A percentile compares a stretch with the other conserved stretches of the same genome.
phyloP scores from a whole-genome alignment of 2,888 invertebrate genomes.

The Carterocephalus palaemon region DNA sequence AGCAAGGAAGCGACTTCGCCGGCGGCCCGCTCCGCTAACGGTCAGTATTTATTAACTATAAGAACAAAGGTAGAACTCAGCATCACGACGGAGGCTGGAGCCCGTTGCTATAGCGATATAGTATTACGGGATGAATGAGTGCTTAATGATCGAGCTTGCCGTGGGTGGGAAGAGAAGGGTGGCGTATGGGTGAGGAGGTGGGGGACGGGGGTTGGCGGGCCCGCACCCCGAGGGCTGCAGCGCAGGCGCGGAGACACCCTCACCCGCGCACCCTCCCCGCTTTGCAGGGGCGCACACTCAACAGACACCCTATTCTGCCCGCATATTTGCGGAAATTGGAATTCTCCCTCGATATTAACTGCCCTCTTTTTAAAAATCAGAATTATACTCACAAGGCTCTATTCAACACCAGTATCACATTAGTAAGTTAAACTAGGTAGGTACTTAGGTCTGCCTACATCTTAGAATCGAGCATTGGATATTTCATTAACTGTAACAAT shows the following conservation, averaged over 20 bases:
- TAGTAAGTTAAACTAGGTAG: too few relatives aligned
- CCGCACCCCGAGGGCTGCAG: slow-evolving; percentile 34
- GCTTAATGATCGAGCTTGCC: slow-evolving; percentile 60
- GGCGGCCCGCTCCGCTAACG: slow-evolving; percentile 82
- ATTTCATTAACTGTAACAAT: too few relatives aligned
- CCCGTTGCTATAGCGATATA: slow-evolving; percentile 53
- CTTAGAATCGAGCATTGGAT: too few relatives aligned
- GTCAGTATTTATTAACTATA: slow-evolving; percentile 55
- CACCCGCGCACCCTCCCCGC: slow-evolving; percentile 43
- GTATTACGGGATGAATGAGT: slow-evolving; percentile 61
- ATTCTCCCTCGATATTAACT: slow-evolving; percentile 51
- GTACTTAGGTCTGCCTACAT: too few relatives aligned
- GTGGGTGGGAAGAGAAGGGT: slow-evolving; percentile 32
- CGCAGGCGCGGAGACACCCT: slow-evolving; percentile 51
- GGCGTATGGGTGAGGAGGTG: slow-evolving; percentile 37
- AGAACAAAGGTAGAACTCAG: not conserved
- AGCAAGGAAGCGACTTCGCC: slow-evolving; percentile 85
- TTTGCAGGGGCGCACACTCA: slow-evolving; percentile 45
- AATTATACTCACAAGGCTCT: slow-evolving; percentile 11
- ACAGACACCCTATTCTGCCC: slow-evolving; percentile 60
- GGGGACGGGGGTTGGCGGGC: slow-evolving; percentile 36
- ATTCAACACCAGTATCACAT: not conserved
- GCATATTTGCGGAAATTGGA: slow-evolving; percentile 72
- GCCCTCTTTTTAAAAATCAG: slow-evolving; percentile 33
- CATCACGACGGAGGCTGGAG: slow-evolving; percentile 14